phyloP scores from a whole-genome alignment of 2,113 vertebrate genomes.

The Platysteira castanea region DNA sequence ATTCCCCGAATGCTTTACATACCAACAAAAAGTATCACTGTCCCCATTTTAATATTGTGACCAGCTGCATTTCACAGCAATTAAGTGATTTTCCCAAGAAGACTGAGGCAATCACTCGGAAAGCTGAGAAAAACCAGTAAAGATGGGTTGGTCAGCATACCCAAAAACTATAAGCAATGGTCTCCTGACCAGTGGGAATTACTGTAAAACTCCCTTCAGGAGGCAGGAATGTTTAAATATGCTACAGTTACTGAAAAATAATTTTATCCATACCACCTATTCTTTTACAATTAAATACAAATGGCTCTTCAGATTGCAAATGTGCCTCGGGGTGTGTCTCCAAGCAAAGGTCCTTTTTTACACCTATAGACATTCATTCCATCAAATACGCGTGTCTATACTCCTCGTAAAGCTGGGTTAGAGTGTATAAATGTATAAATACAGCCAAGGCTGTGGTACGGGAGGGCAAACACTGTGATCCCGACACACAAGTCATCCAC shows the following conservation, averaged over 20 bases:
- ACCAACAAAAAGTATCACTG: neutral
- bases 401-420: neutral
- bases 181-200: neutral
- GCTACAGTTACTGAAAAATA: neutral
- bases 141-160: neutral
- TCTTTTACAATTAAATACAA: conserved; percentile 10
- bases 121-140: neutral
- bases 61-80: neutral
- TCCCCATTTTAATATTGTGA: neutral
- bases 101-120: neutral
- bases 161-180: neutral
- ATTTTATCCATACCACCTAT: neutral
- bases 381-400: fast-evolving
- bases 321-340: neutral
- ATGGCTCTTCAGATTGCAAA: neutral
- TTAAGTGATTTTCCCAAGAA: neutral
- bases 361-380: neutral
- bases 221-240: neutral
- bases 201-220: neutral
- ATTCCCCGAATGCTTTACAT: neutral
- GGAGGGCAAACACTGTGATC: neutral
- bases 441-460: neutral
- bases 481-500: neutral
- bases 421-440: neutral
- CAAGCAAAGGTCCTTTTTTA: neutral